Evolutionary conservation across 2,113 vertebrate genomes (phyloP).

Genomic region (Uropsilus gracilis): DNA sequence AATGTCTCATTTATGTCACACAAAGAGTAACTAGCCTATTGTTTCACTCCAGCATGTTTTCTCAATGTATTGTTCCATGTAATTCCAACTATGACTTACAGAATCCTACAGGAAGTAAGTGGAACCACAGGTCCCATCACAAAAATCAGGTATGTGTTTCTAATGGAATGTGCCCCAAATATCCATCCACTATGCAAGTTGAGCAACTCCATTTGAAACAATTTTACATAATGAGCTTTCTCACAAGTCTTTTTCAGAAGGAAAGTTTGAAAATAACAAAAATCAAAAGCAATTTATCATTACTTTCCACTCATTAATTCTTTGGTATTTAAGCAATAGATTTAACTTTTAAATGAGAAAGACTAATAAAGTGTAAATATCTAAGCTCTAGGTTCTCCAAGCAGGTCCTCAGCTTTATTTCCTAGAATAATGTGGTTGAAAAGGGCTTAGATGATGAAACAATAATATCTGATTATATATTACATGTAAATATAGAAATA

Average conservation of each 20-base stretch:
- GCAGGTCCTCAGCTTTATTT: neutral
- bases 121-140: neutral
- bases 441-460: neutral
- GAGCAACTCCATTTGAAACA: neutral
- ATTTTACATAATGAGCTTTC: neutral
- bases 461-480: neutral
- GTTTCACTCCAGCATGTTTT: neutral
- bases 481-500: too few relatives aligned
- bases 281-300: neutral
- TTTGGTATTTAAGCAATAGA: neutral
- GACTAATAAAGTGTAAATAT: neutral
- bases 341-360: neutral
- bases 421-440: neutral
- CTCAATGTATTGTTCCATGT: too few relatives aligned
- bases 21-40: fast-evolving
- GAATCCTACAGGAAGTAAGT: neutral
- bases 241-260: neutral
- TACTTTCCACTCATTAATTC: neutral
- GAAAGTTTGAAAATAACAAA: neutral
- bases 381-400: neutral
- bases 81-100: neutral
- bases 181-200: fast-evolving
- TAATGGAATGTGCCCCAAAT: fast-evolving
- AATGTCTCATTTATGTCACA: neutral
- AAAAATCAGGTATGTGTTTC: neutral